These are phyloP conservation scores for Notodonta dromedarius DNA, from an alignment of 2,888 invertebrate species.

Conservation along the genomic window DNA sequence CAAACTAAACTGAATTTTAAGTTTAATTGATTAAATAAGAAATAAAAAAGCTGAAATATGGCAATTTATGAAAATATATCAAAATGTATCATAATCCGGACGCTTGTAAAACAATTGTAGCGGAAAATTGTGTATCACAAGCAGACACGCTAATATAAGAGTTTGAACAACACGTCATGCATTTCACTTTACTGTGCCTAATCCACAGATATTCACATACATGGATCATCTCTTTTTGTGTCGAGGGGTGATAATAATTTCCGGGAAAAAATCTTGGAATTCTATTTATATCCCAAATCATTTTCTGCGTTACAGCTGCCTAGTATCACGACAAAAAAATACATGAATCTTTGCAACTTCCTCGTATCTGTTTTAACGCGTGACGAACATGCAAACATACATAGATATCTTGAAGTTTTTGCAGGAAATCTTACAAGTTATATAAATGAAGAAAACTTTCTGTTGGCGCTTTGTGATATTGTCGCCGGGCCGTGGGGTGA, in stretches of 20 bases:
- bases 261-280: too few species aligned
- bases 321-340: too few species aligned
- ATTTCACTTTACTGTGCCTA: conserved; percentile 17
- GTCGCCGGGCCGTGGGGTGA: conserved; percentile 20
- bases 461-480: conserved; percentile 32
- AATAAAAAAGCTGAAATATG: too few species aligned
- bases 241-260: neutral
- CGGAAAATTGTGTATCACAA: conserved; percentile 26
- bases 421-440: conserved; percentile 6
- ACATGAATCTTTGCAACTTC: too few species aligned
- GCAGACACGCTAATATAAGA: conserved; percentile 15
- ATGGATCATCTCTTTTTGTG: neutral
- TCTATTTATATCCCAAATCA: too few species aligned
- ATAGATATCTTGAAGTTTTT: neutral
- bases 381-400: too few species aligned
- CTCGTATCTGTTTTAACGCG: too few species aligned
- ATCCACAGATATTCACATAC: conserved; percentile 9
- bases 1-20: too few species aligned
- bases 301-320: too few species aligned
- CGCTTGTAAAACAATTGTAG: conserved; percentile 25
- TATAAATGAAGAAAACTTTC: conserved; percentile 37
- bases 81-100: conserved; percentile 4
- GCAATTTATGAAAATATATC: too few species aligned
- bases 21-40: too few species aligned
- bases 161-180: conserved; percentile 22